Evolutionary conservation across 2,888 invertebrate genomes (phyloP), one percentile per base, ranked within the genome.

Genomic region (Drepana falcataria): DNA sequence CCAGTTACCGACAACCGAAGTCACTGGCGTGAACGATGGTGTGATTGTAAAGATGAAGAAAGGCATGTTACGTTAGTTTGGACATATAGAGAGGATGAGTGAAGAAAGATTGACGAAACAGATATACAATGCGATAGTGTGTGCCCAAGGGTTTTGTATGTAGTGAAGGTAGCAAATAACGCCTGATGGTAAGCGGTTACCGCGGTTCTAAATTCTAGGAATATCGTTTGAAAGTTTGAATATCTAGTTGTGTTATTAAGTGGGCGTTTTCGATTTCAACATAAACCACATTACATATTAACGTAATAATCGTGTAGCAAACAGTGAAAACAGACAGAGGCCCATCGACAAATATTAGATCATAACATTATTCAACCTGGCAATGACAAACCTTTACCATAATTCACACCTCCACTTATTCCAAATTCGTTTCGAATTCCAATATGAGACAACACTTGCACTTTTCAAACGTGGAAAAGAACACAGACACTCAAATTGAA

Each of bases 361-460:
- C 40, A 48, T 53, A 49, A 53, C 21, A 40, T 44, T 40, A 44
- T 35, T 2, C 54, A 44, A 47, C 54, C 54, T 54, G 44, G 54
- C 49, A 35, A 7, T 47, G 21, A 41, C 47, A 35, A 48, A 47
- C 52, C 52, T 52, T 48, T 53, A 53, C 54, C 54, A 54, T 54
- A 53, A 35, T 40, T 47, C 3, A 54, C 54, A 54, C 54, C 54
- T 54, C 54, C 54, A 49, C 49, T 21, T 47, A 49, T 49, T 54
- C 47, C 34, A 53, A 48, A 35, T 41, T 48, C 41, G 40, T 37
- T 34, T 48, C 51, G 40, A 44, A 44, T 44, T 44, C 44, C 44
- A 44, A 44, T 21, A 21, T 44, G 44, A 7, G 44, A 21, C 37
- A 33, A 40, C 51, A 51, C 51, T 51, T 34, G 51, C 34, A 40